Percentiles rank a stretch among this genome's conserved stretches.
Conservation (phyloP, 2,113 vertebrate genomes). For the Orientallactaga bullata region DNA sequence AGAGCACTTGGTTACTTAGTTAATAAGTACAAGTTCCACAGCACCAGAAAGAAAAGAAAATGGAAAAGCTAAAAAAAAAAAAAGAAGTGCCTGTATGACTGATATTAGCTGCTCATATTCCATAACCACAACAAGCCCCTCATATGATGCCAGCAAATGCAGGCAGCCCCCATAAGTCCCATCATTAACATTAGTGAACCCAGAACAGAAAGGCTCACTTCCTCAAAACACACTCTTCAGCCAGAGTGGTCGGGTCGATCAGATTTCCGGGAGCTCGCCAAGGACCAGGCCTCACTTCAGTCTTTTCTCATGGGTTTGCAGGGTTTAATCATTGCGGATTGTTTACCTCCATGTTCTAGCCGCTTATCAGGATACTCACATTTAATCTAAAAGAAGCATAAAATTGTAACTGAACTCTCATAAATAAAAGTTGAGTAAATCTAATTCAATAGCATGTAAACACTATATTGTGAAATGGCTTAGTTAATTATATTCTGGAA, state of each 20-base stretch:
- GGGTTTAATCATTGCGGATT: background rate
- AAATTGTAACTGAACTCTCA: background rate
- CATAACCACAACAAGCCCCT: background rate
- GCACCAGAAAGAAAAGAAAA: too few species aligned
- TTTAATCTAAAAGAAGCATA: background rate
- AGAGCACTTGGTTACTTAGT: too few species aligned
- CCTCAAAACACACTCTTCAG: background rate
- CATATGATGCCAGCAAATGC: background rate
- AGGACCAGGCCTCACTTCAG: background rate
- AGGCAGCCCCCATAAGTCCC: background rate
- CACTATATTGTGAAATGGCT: background rate
- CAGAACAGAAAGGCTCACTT: background rate
- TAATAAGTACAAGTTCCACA: too few species aligned
- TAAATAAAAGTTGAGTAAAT: background rate
- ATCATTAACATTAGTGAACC: background rate
- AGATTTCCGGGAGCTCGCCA: background rate
- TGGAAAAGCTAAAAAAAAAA: too few species aligned
- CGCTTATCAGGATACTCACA: background rate
- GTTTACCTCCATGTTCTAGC: background rate
- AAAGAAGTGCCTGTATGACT: background rate
- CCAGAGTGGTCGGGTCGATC: background rate
- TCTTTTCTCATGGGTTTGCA: background rate
- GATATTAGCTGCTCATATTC: background rate
- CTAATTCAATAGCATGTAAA: background rate
- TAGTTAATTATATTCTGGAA: background rate